Percentiles rank a stretch among this genome's conserved stretches.
phyloP scores from a whole-genome alignment of 2,113 vertebrate genomes.

The Athene noctua region DNA sequence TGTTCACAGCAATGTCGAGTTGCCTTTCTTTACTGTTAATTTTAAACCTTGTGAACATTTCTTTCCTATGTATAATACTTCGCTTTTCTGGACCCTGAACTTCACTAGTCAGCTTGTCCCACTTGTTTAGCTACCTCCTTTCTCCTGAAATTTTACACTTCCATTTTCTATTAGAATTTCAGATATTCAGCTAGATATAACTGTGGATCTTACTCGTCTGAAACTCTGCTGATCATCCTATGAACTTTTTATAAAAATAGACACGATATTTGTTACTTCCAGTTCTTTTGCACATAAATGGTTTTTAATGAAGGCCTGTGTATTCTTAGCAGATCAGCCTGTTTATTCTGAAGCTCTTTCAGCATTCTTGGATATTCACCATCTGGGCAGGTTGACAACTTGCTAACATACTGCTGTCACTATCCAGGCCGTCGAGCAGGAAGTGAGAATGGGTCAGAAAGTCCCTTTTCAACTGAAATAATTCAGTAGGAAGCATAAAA shows the following conservation, averaged over 20 bases:
- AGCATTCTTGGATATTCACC: conserved; percentile 60
- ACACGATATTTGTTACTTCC: background rate
- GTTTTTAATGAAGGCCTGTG: conserved; percentile 45
- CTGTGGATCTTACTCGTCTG: background rate
- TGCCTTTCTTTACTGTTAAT: background rate
- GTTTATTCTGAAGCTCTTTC: conserved; percentile 61
- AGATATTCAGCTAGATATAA: background rate
- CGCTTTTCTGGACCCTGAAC: background rate
- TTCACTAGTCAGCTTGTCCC: background rate
- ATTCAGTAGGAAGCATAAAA: conserved; percentile 38
- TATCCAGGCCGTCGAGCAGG: conserved; percentile 36
- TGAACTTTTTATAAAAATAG: background rate
- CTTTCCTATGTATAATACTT: background rate
- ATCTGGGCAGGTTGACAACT: conserved; percentile 65
- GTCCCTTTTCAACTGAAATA: conserved; percentile 50
- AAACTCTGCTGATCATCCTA: background rate
- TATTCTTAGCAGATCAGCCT: conserved; percentile 48
- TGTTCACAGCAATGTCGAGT: background rate
- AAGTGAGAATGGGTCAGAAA: conserved; percentile 61
- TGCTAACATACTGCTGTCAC: conserved; percentile 43
- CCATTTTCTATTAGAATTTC: background rate
- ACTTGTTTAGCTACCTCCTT: background rate
- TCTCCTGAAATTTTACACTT: background rate
- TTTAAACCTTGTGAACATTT: background rate
- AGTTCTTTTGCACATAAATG: conserved; percentile 24